phyloP scores from a whole-genome alignment of 2,888 invertebrate species.

The Lordiphosa fenestrarum region DNA sequence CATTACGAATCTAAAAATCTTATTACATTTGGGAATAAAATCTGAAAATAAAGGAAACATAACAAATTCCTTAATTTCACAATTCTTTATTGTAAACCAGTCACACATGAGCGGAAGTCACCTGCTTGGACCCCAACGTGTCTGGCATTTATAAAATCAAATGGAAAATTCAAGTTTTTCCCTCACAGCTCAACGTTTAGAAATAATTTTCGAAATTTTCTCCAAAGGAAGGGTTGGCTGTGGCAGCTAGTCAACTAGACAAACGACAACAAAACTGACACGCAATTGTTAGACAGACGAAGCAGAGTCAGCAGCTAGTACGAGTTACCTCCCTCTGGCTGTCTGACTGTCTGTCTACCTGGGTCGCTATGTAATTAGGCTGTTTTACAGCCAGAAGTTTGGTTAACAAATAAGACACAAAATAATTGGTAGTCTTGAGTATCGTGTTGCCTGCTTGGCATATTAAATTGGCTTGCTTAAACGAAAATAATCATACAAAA shows the following conservation, averaged over 20 bases:
- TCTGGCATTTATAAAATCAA: conserved; percentile 61
- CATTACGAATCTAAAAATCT: too few relatives aligned
- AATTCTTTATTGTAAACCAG: conserved; percentile 1
- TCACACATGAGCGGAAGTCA: conserved; percentile 43
- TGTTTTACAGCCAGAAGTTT: conserved; percentile 61
- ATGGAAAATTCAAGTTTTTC: conserved; percentile 17
- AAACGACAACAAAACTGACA: conserved; percentile 55
- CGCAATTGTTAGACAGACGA: conserved; percentile 58
- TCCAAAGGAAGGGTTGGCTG: too few relatives aligned
- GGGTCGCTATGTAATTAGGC: conserved; percentile 66
- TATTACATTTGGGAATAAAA: too few relatives aligned
- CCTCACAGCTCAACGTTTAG: too few relatives aligned
- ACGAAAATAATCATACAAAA: not conserved
- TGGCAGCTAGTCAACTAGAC: conserved; percentile 33
- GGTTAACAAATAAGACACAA: conserved; percentile 50
- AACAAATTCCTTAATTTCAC: too few relatives aligned
- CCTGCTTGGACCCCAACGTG: conserved; percentile 50
- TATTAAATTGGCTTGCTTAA: not conserved
- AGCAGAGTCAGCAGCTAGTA: conserved; percentile 1
- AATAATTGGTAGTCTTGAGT: conserved; percentile 24
- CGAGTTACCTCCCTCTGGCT: conserved; percentile 24
- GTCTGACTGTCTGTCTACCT: conserved; percentile 3
- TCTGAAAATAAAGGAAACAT: too few relatives aligned
- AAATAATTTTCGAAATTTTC: too few relatives aligned
- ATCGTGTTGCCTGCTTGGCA: not conserved